Conservation (phyloP, 1,140 invertebrate genomes). For the Zaprionus africanus region DNA sequence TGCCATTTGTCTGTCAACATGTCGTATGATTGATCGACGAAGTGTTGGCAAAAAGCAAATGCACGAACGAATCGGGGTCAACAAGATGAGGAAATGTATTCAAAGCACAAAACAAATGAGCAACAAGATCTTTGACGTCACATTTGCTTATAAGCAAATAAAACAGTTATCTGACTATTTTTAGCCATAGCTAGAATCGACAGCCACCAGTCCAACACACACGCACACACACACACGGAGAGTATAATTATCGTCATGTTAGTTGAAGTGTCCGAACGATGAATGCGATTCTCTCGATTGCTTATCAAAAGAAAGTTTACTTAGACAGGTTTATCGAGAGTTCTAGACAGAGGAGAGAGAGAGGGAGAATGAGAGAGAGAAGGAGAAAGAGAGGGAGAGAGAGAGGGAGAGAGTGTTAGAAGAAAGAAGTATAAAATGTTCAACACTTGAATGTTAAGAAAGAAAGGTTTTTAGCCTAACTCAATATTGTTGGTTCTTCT, state of each 20-base stretch:
- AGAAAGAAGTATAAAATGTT: no score
- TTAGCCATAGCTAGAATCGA: not conserved
- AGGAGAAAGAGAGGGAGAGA: no score
- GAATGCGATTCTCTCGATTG: not conserved
- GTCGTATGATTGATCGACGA: constrained; percentile 26
- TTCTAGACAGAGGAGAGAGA: no score
- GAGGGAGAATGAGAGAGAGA: no score
- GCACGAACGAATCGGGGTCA: not conserved
- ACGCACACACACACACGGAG: not conserved
- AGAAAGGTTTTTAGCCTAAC: no score
- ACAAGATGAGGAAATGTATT: constrained; percentile 18
- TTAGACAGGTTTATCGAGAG: not conserved
- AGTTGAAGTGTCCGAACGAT: not conserved
- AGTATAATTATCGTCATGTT: constrained; percentile 2
- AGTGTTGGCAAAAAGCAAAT: not conserved
- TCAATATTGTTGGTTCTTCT: no score
- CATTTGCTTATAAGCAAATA: not conserved
- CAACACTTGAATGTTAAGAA: no score
- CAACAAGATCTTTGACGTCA: constrained; percentile 1
- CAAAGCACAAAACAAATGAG: constrained; percentile 1
- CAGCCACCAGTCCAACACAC: not conserved
- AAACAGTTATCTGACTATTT: constrained; percentile 5
- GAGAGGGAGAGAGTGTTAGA: no score
- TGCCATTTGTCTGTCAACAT: constrained; percentile 14
- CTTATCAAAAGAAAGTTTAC: not conserved